phyloP scores from a whole-genome alignment of 2,888 invertebrate genomes.

The Pterostichus niger region DNA sequence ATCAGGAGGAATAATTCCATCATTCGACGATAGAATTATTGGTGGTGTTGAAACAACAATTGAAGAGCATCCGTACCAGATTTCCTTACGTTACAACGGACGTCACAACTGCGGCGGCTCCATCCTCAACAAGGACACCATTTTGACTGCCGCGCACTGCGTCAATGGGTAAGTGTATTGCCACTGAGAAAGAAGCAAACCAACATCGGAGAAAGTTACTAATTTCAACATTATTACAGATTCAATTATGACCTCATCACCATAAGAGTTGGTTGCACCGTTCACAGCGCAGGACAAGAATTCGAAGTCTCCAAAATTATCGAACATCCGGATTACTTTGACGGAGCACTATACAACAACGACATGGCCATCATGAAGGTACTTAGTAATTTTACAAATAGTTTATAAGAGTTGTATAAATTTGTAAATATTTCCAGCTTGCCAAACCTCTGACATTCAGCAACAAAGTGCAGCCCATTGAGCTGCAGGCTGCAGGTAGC shows the following conservation, averaged over 20 bases:
- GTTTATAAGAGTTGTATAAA: not conserved
- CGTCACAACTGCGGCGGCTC: conserved; percentile 41
- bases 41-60: conserved; percentile 48
- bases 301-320: not conserved
- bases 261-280: not conserved
- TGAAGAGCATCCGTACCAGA: conserved; percentile 55
- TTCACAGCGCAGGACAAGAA: conserved; percentile 6
- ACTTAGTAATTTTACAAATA: not conserved
- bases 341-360: not conserved
- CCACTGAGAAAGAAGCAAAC: too few species aligned
- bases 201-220: too few species aligned
- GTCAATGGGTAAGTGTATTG: conserved; percentile 36
- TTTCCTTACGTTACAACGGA: not conserved
- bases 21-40: conserved; percentile 32
- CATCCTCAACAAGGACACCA: conserved; percentile 40
- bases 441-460: conserved; percentile 24
- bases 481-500: not conserved
- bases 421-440: not conserved
- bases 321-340: not conserved
- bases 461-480: not conserved
- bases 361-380: conserved; percentile 44
- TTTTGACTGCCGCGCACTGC: conserved; percentile 27
- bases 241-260: not conserved
- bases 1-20: conserved; percentile 13
- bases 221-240: not conserved